Percentiles rank a stretch among this genome's conserved stretches.
Conservation (phyloP, 2,113 vertebrate species). For the Oenanthe melanoleuca region DNA sequence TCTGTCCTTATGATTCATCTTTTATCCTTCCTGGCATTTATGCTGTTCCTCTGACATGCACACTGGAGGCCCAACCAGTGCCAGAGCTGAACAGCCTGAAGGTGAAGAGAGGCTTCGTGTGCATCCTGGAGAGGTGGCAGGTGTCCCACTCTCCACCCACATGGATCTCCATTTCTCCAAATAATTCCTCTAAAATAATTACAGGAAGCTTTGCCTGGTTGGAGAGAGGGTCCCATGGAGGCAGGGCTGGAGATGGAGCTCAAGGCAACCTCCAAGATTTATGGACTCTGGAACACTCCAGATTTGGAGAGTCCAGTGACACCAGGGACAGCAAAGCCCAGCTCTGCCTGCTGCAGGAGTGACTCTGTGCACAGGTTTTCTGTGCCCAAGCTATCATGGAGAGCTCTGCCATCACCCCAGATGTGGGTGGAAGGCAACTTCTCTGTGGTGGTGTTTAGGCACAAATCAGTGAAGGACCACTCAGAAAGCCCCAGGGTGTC, state of each 20-base stretch:
- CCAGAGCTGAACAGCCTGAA: neutral
- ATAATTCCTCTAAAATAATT: neutral
- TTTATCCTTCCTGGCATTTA: neutral
- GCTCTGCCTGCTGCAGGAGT: conserved; percentile 27
- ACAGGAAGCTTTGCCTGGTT: neutral
- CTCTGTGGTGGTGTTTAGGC: neutral
- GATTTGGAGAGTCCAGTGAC: neutral
- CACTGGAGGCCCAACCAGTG: neutral
- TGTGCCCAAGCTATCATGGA: neutral
- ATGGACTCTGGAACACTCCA: fast-evolving
- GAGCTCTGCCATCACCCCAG: neutral
- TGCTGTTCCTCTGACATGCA: neutral
- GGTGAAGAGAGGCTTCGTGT: neutral
- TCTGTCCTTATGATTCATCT: neutral
- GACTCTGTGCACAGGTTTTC: neutral
- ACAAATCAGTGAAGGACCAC: too few species aligned
- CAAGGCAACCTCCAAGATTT: neutral
- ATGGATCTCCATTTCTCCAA: neutral
- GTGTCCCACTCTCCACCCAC: neutral
- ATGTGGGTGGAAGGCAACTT: fast-evolving
- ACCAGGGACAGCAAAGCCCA: neutral
- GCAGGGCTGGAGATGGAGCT: neutral
- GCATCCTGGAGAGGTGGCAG: neutral
- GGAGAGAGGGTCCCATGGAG: neutral
- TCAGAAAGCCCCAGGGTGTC: neutral